Base-by-base conservation (phyloP, 2,888 invertebrate species). In the Trachelus stipa region DNA sequence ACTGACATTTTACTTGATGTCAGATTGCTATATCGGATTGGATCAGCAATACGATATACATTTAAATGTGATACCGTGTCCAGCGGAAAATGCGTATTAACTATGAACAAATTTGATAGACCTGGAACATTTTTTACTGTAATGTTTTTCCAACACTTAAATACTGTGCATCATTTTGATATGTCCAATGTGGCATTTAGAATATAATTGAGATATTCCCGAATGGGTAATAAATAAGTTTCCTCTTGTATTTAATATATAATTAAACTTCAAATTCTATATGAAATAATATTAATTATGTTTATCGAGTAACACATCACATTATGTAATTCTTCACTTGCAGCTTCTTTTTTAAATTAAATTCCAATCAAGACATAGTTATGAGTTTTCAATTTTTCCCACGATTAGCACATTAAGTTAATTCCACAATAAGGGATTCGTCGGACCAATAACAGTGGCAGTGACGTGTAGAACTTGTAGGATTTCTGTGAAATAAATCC, bases 1-100 rank as follows among this genome's bases (percentile, higher is more conserved):
- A 81, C 94, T 97, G 89, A 96, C 96, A 0, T 90, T 98, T 34
- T 98, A 97, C 91, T 90, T 99, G 76, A 94, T 98, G 93, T 98
- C 98, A 74, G 99, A 99, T 92, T 96, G 96, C 81, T 98, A 98
- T 88, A 93, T 99, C 82, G 98, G 98, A 2, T 92, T 98, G 37
- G 99, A 99, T 92, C 98, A 99, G 90, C 98, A 98, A 88, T 97
- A 94, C 86, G 92, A 93, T 82, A 85, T 95, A 78, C 85, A 89
- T 76, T 83, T 93, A 68, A 92, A 93, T 81, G 89, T 93, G 79
- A 88, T 86, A 82, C 75, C 78, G 69, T 82, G 81, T 74, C 23
- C 56, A 56, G 9, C 56, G 56, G 56, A 56, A 23, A 56, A 56
- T 56, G 9, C 56, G 23, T 56, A 56, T 9, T 56, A 9, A 56